Evolutionary conservation across 53 echinoderm and acorn worm species (phyloP).

Genomic region (Henricia sp.): DNA sequence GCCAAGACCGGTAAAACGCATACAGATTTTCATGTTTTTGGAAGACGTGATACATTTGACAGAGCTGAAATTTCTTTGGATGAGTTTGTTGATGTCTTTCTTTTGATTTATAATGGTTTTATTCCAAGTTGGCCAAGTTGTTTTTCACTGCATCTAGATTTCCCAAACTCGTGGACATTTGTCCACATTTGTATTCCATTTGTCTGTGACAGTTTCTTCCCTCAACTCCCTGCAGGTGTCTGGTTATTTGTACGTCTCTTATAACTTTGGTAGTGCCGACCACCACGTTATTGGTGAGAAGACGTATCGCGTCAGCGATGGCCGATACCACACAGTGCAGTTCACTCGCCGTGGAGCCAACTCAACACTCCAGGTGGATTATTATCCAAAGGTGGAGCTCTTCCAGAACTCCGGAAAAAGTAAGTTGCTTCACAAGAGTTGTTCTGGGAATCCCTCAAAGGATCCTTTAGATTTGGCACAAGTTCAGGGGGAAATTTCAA

Average conservation of each 20-base stretch:
- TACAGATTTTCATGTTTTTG: too few relatives aligned
- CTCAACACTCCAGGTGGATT: conserved; percentile 88
- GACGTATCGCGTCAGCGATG: conserved; percentile 73
- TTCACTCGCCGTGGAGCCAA: conserved; percentile 85
- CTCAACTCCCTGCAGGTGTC: conserved; percentile 55
- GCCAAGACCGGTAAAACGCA: too few relatives aligned
- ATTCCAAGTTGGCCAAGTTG: too few relatives aligned
- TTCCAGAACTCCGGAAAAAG: conserved; percentile 36
- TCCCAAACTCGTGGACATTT: too few relatives aligned
- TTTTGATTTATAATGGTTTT: too few relatives aligned
- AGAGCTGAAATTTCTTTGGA: too few relatives aligned
- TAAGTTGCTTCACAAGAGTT: background rate
- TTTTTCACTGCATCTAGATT: background rate
- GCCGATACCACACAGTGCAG: conserved; percentile 82
- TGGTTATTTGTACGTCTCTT: conserved; percentile 77
- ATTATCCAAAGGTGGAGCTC: conserved; percentile 58
- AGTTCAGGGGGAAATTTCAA: too few relatives aligned
- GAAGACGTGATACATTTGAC: too few relatives aligned
- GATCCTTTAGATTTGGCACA: too few relatives aligned
- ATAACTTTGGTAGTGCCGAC: conserved; percentile 89
- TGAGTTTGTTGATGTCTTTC: too few relatives aligned
- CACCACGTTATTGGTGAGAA: conserved; percentile 77
- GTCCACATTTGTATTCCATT: too few relatives aligned
- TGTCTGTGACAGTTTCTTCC: background rate
- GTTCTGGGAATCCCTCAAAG: too few relatives aligned